Percentiles rank a stretch among this genome's conserved stretches.
These are phyloP conservation scores for Benitochromis conjunctus DNA, from an alignment of 2,113 vertebrate genomes.

Conservation along the genomic window DNA sequence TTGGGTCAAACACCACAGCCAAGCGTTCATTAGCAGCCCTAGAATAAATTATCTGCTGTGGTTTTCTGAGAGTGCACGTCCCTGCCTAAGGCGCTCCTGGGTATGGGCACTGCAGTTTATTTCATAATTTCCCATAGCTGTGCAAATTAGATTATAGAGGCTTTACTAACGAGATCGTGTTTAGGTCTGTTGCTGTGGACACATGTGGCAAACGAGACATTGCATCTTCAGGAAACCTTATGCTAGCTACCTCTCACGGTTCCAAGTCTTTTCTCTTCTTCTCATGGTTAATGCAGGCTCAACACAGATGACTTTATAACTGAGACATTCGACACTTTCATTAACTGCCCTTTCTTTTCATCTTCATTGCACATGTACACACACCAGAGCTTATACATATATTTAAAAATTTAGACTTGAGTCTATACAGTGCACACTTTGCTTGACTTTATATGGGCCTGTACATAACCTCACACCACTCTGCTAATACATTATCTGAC, in stretches of 20 bases:
- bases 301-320: background rate
- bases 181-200: background rate
- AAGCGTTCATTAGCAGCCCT: background rate
- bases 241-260: background rate
- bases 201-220: background rate
- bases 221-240: background rate
- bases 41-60: background rate
- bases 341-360: background rate
- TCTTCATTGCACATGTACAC: background rate
- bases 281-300: background rate
- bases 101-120: background rate
- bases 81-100: background rate
- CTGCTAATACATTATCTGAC: constrained; percentile 15
- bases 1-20: constrained; percentile 4
- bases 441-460: background rate
- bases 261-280: background rate
- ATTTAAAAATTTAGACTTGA: background rate
- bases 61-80: background rate
- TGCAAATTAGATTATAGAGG: background rate
- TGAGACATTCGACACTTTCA: background rate
- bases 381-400: background rate
- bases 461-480: background rate
- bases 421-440: background rate
- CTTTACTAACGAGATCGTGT: background rate
- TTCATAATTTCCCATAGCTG: background rate